Evolutionary conservation across 2,888 invertebrate species (phyloP).

Genomic region (Rotaria macrura): DNA sequence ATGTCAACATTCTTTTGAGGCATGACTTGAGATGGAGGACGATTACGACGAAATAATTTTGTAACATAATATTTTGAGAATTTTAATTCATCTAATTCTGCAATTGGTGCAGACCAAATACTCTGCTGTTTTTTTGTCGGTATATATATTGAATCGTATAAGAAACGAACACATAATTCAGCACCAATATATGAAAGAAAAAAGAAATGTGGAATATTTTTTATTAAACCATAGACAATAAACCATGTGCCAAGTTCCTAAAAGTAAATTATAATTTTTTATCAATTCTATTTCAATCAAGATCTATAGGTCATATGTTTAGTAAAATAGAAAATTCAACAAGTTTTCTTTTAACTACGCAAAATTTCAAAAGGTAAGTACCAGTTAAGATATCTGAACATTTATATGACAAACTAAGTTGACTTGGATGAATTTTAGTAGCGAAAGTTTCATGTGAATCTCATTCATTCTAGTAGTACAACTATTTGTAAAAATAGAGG

Average conservation of each 20-base stretch:
- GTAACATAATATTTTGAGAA: conserved; percentile 1
- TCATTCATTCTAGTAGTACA: no score
- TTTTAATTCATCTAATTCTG: neutral
- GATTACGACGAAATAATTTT: neutral
- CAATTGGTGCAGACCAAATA: neutral
- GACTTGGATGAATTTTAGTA: no score
- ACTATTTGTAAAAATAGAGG: no score
- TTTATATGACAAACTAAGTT: no score
- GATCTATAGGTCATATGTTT: no score
- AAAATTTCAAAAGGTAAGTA: no score
- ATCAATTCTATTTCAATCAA: no score
- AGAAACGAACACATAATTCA: neutral
- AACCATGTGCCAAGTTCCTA: conserved; percentile 14
- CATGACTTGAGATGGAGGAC: neutral
- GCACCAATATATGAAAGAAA: neutral
- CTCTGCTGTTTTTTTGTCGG: neutral
- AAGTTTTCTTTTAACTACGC: no score
- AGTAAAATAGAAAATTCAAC: no score
- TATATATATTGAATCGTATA: neutral
- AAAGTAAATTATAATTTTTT: neutral
- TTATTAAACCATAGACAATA: conserved; percentile 4
- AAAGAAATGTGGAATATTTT: conserved; percentile 16
- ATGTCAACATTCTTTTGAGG: neutral
- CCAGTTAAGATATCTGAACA: no score
- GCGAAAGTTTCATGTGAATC: no score